Evolutionary conservation across 2,113 vertebrate genomes (phyloP).

Genomic region (Naja naja): DNA sequence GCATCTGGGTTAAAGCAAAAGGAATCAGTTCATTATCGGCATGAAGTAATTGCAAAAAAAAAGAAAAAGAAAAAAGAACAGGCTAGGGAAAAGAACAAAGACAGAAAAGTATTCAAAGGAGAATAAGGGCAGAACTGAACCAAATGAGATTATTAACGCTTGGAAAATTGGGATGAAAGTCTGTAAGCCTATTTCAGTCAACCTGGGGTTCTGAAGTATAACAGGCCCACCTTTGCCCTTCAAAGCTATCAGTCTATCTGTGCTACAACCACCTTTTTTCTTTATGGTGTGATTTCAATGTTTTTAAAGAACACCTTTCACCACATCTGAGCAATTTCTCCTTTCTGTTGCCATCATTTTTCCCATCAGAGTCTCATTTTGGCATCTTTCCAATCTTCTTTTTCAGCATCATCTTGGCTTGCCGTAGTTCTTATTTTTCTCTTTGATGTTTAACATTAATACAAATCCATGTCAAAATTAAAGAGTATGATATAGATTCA

Average conservation of each 20-base stretch:
- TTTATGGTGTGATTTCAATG: conserved; percentile 38
- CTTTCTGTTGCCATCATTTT: conserved; percentile 33
- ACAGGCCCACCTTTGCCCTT: conserved; percentile 22
- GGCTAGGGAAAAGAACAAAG: conserved; percentile 19
- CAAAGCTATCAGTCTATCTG: conserved; percentile 35
- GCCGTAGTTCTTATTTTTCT: neutral
- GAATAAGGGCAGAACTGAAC: conserved; percentile 24
- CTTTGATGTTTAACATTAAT: conserved; percentile 2
- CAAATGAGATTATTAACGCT: conserved; percentile 45
- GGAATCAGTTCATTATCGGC: neutral
- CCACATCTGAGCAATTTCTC: conserved; percentile 24
- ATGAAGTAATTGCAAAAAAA: neutral
- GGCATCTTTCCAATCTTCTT: conserved; percentile 15
- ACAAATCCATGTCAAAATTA: conserved; percentile 4
- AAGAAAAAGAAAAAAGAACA: neutral
- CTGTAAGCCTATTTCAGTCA: conserved; percentile 20
- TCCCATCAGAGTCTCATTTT: conserved; percentile 31
- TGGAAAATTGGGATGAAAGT: conserved; percentile 42
- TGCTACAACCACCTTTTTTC: conserved; percentile 14
- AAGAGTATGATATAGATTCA: neutral
- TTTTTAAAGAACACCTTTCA: conserved; percentile 24
- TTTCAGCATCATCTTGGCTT: neutral
- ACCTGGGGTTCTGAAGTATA: conserved; percentile 17
- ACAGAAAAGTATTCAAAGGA: conserved; percentile 28
- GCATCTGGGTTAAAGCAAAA: neutral